Base-by-base conservation (phyloP, 2,888 invertebrate species). In the Drosophila parthenogenetica region DNA sequence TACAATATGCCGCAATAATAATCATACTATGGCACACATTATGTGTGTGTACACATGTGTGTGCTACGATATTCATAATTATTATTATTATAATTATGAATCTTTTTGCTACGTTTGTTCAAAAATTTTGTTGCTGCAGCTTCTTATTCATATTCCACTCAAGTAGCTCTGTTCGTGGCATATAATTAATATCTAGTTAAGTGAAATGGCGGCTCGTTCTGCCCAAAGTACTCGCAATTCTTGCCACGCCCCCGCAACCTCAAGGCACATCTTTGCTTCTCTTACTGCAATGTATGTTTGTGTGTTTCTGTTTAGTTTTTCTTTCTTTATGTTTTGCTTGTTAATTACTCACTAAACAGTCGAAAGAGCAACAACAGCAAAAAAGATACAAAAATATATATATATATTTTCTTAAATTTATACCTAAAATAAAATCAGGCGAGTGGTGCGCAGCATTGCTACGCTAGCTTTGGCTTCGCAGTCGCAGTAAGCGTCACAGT, bases 311-410 rank as follows among this genome's bases (percentile, higher is more conserved):
- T 35, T 51, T 8, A 29, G 29, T 29, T 29, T 29, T 29, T 8
- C 8, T 29, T 29, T 29, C 29, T 29, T 50, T 49, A 51, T 59
- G 42, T 46, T 58, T 63, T 65, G 69, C 85, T 85, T 69, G 73
- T 88, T 84, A 88, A 84, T 84, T 88, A 84, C 89, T 88, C 89
- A 84, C 83, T 82, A 82, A 86, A 74, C 77, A 82, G 83, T 69
- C 71, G 69, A 71, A 65, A 45, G 39, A 42, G 37, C 25, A 5
- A n/a, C 16, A 50, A 29, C 29, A 8, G 8, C 7, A 29, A 29
- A 13, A 58, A 58, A 58, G 7, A 40, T 19, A 61, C 29, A 46
- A 39, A 66, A 63, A 74, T 58, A 42, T 59, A 46, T 58, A 42
- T 59, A 46, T 29, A 35, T 13, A 35, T 35, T 13, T 35, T 58